phyloP scores from a whole-genome alignment of 1,140 invertebrate genomes.

The Muscidifurax raptorellus region DNA sequence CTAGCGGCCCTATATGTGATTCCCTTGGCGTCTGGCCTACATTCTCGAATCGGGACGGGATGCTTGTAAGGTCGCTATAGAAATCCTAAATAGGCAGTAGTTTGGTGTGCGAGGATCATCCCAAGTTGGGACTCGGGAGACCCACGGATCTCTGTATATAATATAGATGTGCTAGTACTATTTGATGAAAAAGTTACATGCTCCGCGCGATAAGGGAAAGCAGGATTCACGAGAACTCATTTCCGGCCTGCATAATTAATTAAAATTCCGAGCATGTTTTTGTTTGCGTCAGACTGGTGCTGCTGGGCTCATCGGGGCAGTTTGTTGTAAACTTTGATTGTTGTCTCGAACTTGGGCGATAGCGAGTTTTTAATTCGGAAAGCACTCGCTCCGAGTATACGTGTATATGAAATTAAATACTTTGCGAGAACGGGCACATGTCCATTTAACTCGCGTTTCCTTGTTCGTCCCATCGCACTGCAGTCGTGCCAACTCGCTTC shows the following conservation, averaged over 20 bases:
- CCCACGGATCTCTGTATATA: not conserved
- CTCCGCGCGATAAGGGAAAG: too few relatives aligned
- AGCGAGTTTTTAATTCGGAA: too few relatives aligned
- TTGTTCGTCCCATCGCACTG: not conserved
- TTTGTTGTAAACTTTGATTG: not conserved
- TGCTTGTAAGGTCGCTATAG: not conserved
- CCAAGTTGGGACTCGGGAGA: not conserved
- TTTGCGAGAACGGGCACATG: not conserved
- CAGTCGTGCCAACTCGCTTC: not conserved
- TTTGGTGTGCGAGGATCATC: not conserved
- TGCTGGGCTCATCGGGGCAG: too few relatives aligned
- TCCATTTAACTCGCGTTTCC: not conserved
- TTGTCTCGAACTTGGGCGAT: too few relatives aligned
- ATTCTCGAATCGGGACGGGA: not conserved
- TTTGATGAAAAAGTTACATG: too few relatives aligned
- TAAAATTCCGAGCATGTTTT: not conserved
- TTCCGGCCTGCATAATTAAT: not conserved
- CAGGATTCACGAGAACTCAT: too few relatives aligned
- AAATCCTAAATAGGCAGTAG: not conserved
- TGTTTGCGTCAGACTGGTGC: too few relatives aligned
- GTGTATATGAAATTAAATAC: not conserved
- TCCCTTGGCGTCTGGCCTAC: slow-evolving; percentile 10
- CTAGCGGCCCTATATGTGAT: not conserved
- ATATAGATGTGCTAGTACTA: too few relatives aligned
- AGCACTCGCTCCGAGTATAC: too few relatives aligned